Conservation (phyloP, 2,113 vertebrate species). For the Phrynosoma platyrhinos region DNA sequence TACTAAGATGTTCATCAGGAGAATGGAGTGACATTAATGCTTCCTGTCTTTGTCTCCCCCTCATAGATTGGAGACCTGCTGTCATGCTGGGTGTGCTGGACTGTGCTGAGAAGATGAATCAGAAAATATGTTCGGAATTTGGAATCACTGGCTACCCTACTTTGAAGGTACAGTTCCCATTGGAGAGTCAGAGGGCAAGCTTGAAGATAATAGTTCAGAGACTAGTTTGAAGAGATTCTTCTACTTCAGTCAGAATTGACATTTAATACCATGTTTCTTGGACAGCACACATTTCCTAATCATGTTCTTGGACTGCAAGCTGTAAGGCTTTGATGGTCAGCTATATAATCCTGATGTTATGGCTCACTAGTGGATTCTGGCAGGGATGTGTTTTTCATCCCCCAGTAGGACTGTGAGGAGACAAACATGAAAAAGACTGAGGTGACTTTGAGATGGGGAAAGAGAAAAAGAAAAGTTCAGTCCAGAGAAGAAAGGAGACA, state of each 20-base stretch:
- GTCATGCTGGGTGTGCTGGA: conserved; percentile 73
- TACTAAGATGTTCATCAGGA: neutral
- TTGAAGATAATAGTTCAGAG: neutral
- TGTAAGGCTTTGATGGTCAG: neutral
- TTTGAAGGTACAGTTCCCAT: conserved; percentile 63
- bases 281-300: neutral
- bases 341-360: neutral
- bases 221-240: neutral
- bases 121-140: conserved; percentile 67
- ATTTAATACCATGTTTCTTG: neutral
- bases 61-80: conserved; percentile 75
- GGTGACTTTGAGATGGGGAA: neutral
- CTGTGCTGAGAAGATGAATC: conserved; percentile 74
- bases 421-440: neutral
- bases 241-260: neutral
- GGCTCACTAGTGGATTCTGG: neutral
- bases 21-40: neutral
- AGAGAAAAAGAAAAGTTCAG: neutral
- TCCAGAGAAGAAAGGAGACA: neutral
- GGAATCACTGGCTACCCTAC: conserved; percentile 76
- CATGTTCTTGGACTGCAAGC: neutral
- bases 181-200: neutral
- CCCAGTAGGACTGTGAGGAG: neutral
- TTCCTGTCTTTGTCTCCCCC: neutral
- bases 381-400: neutral